phyloP scores from a whole-genome alignment of 2,113 vertebrate species.

The Monopterus albus region DNA sequence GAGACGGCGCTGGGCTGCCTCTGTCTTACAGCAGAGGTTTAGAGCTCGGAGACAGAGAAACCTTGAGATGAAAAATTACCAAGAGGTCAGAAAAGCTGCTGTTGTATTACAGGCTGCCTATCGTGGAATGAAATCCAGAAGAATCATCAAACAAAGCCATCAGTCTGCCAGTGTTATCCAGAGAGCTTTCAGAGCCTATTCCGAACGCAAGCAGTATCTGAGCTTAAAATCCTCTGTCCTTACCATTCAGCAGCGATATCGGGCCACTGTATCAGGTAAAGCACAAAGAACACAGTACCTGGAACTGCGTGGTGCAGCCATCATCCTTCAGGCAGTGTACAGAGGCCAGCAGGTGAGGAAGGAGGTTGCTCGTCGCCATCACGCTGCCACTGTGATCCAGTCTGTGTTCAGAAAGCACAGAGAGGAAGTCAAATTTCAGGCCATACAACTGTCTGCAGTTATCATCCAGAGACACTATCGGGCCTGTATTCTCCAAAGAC shows the following conservation, averaged over 20 bases:
- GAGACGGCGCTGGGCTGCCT: constrained; percentile 69
- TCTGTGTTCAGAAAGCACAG: constrained; percentile 81
- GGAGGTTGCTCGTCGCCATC: constrained; percentile 61
- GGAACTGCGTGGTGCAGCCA: constrained; percentile 58
- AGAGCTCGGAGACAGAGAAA: constrained; percentile 76
- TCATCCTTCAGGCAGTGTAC: constrained; percentile 83
- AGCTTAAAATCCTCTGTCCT: neutral
- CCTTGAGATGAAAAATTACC: constrained; percentile 57
- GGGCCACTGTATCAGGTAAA: constrained; percentile 27
- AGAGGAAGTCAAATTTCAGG: constrained; percentile 70
- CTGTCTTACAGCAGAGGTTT: constrained; percentile 82
- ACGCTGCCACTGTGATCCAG: constrained; percentile 84
- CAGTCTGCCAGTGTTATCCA: constrained; percentile 43
- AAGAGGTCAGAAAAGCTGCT: constrained; percentile 52
- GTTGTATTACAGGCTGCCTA: constrained; percentile 77
- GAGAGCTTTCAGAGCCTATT: constrained; percentile 14
- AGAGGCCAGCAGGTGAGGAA: constrained; percentile 80
- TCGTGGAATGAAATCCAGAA: constrained; percentile 79
- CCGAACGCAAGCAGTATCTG: constrained; percentile 1
- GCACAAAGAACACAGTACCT: constrained; percentile 74
- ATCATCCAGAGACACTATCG: constrained; percentile 85
- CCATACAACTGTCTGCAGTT: constrained; percentile 79
- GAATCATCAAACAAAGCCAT: constrained; percentile 68
- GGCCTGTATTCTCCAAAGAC: constrained; percentile 65
- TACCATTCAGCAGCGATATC: constrained; percentile 36